Percentiles rank a stretch among this genome's conserved stretches.
Conservation (phyloP, 35 echinoderm and acorn worm genomes). For the Diadema setosum region DNA sequence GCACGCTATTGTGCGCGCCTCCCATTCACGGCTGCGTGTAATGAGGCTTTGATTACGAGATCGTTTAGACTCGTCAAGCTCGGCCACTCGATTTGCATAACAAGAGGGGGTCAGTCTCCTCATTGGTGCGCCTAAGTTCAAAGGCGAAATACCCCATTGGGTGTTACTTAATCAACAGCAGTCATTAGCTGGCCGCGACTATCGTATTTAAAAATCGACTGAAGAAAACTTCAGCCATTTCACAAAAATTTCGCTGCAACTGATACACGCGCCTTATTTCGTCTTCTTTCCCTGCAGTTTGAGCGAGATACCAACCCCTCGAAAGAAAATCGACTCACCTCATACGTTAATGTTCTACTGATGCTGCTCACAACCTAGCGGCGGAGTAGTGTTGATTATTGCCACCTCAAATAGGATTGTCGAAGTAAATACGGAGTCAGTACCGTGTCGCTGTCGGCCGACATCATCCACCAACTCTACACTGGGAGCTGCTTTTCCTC, state of each 20-base stretch:
- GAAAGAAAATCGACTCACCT: not conserved
- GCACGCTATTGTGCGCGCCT: not conserved
- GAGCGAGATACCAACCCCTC: too few species aligned
- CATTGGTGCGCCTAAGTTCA: not conserved
- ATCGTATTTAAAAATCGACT: not conserved
- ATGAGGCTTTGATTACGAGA: not conserved
- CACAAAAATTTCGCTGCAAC: not conserved
- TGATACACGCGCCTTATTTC: not conserved
- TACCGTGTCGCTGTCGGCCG: not conserved
- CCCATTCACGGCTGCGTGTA: constrained; percentile 11
- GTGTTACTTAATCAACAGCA: not conserved
- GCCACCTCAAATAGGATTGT: not conserved
- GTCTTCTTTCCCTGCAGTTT: not conserved
- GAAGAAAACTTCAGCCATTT: not conserved
- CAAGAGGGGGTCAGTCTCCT: not conserved
- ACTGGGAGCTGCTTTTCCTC: too few species aligned
- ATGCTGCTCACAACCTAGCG: not conserved
- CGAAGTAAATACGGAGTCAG: not conserved
- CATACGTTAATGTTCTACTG: not conserved
- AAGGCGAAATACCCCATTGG: not conserved
- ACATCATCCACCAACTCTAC: not conserved
- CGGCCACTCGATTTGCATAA: not conserved
- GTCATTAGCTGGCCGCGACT: not conserved
- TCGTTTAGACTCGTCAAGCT: not conserved
- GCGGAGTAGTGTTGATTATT: not conserved